phyloP scores from a whole-genome alignment of 2,888 invertebrate species.

The Meteorus cinctellus region DNA sequence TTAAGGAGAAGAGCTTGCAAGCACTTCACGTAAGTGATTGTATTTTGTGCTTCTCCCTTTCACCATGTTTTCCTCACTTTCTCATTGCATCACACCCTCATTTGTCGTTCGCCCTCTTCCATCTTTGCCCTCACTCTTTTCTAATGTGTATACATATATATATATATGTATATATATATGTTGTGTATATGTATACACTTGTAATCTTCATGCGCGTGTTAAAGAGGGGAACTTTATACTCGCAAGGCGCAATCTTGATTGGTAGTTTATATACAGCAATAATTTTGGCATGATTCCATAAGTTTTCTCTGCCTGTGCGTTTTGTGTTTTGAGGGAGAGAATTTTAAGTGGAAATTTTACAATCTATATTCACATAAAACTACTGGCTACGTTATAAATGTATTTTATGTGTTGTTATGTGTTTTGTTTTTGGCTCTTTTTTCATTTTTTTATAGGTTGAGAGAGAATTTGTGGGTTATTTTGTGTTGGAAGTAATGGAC shows the following conservation, averaged over 20 bases:
- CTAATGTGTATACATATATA: background rate
- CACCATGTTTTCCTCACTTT: constrained; percentile 23
- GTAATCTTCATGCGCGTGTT: constrained; percentile 11
- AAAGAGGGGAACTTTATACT: constrained; percentile 19
- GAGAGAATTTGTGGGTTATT: too few species aligned
- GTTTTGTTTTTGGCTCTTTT: too few species aligned
- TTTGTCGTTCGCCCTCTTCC: background rate
- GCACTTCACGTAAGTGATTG: constrained; percentile 53
- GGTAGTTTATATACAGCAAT: constrained; percentile 48
- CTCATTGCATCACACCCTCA: constrained; percentile 13
- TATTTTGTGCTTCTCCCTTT: constrained; percentile 25
- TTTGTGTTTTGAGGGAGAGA: constrained; percentile 24
- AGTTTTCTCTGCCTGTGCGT: constrained; percentile 41
- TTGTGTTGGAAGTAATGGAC: too few species aligned
- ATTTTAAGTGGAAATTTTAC: constrained; percentile 43
- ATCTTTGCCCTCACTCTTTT: constrained; percentile 11
- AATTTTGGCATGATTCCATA: constrained; percentile 49
- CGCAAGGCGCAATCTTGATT: constrained; percentile 35
- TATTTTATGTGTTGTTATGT: background rate
- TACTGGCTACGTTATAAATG: background rate
- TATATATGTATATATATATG: background rate
- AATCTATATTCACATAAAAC: constrained; percentile 5
- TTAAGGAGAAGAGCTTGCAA: constrained; percentile 45
- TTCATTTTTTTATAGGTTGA: too few species aligned
- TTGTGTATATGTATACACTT: background rate